Conservation (phyloP, 2,113 vertebrate species). For the Entosphenus tridentatus region DNA sequence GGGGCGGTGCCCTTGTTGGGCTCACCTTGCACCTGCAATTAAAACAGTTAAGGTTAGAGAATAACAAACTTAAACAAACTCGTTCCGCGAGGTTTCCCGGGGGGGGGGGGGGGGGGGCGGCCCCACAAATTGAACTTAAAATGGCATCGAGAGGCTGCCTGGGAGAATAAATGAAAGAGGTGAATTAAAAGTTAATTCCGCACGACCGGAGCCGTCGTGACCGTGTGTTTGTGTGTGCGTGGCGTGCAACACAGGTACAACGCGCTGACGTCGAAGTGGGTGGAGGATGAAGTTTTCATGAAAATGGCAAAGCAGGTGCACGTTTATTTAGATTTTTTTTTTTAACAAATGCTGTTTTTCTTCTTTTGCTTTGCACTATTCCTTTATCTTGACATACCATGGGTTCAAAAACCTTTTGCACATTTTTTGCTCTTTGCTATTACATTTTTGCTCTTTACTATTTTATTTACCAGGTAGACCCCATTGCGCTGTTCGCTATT, state of each 20-base stretch:
- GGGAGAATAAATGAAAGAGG: no score
- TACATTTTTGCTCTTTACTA: background rate
- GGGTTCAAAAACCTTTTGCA: background rate
- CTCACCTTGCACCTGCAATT: no score
- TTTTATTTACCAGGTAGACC: background rate
- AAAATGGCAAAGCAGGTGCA: constrained; percentile 76
- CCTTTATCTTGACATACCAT: background rate
- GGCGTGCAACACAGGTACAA: constrained; percentile 45
- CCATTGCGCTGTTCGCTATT: no score
- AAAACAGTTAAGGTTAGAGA: no score
- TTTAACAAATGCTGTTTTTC: no score
- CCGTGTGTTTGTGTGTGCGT: background rate
- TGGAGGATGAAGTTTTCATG: constrained; percentile 57
- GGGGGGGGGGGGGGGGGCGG: no score
- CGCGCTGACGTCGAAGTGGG: constrained; percentile 58
- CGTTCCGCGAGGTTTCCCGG: no score
- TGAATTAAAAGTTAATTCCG: no score
- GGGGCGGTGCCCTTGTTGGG: background rate
- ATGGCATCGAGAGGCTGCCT: no score
- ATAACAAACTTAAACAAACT: no score
- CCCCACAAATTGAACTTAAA: no score
- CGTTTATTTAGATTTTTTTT: background rate
- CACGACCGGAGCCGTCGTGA: no score
- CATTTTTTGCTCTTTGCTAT: background rate
- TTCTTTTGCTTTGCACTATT: background rate